These are phyloP conservation scores for Oceanites oceanicus DNA, from an alignment of 2,113 vertebrate genomes.

Conservation along the genomic window DNA sequence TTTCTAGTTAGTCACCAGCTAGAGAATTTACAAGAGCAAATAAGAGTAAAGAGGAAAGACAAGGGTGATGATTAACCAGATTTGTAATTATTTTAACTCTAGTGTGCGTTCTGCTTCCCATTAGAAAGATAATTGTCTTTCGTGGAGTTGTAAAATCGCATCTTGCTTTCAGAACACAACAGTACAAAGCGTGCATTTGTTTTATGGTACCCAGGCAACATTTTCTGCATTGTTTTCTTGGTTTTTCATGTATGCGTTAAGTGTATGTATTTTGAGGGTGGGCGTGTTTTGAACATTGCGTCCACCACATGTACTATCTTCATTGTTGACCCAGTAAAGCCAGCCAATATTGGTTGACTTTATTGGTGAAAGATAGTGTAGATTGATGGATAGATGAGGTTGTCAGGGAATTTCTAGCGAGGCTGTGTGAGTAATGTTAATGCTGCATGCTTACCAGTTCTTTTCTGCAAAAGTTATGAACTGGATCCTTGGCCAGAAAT, in stretches of 20 bases:
- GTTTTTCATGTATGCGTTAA: background rate
- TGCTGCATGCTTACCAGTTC: accelerated
- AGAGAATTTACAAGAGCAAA: slow-evolving; percentile 14
- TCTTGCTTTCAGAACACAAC: background rate
- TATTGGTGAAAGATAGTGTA: background rate
- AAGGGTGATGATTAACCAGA: slow-evolving; percentile 57
- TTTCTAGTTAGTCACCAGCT: slow-evolving; percentile 25
- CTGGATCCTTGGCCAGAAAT: background rate
- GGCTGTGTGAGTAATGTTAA: background rate
- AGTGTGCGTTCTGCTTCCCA: background rate
- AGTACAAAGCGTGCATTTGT: background rate
- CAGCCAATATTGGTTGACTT: background rate
- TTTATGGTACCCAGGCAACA: background rate
- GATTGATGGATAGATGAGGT: background rate
- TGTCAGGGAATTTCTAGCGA: background rate
- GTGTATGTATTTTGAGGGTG: background rate
- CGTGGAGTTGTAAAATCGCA: background rate
- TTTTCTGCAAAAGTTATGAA: background rate
- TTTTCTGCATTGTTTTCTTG: background rate
- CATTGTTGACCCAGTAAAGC: background rate
- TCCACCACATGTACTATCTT: background rate
- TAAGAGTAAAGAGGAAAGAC: slow-evolving; percentile 7
- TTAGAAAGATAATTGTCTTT: slow-evolving; percentile 27
- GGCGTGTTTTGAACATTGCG: too few species aligned
- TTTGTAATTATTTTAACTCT: background rate